Percentiles rank a stretch among this genome's conserved stretches.
phyloP scores from a whole-genome alignment of 2,113 vertebrate species.

The Gymnogyps californianus region DNA sequence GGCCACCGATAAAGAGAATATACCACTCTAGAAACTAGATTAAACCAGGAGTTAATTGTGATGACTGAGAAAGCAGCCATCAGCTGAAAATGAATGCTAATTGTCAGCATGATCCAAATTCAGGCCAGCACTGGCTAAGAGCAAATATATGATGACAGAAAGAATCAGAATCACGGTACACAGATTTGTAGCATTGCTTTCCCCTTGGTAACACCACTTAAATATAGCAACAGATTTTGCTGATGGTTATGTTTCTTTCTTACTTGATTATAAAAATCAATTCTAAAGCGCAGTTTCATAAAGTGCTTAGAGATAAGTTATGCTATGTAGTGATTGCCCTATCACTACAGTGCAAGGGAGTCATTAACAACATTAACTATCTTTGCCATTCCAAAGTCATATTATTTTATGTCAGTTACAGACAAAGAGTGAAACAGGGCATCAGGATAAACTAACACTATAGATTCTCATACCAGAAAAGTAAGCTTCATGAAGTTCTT shows the following conservation, averaged over 20 bases:
- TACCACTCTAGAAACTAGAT: not conserved
- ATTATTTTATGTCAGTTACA: not conserved
- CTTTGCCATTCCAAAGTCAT: not conserved
- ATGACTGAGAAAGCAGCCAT: not conserved
- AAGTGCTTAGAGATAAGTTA: not conserved
- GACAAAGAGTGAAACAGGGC: not conserved
- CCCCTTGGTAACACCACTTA: not conserved
- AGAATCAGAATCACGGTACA: not conserved
- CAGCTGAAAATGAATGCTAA: not conserved
- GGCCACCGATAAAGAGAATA: not conserved
- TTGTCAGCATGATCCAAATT: not conserved
- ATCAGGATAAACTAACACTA: not conserved
- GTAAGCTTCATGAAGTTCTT: not conserved
- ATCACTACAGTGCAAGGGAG: not conserved
- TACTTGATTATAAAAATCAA: slow-evolving; percentile 39
- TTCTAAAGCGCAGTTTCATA: slow-evolving; percentile 19
- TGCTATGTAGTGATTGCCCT: not conserved
- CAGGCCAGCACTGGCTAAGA: not conserved
- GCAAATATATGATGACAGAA: not conserved
- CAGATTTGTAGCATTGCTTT: not conserved
- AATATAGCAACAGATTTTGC: not conserved
- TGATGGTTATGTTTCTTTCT: slow-evolving; percentile 1
- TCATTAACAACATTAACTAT: not conserved
- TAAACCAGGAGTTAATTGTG: not conserved
- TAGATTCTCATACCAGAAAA: not conserved